Evolutionary conservation across 1,140 invertebrate genomes (phyloP).

Genomic region (Eriosoma lanigerum): DNA sequence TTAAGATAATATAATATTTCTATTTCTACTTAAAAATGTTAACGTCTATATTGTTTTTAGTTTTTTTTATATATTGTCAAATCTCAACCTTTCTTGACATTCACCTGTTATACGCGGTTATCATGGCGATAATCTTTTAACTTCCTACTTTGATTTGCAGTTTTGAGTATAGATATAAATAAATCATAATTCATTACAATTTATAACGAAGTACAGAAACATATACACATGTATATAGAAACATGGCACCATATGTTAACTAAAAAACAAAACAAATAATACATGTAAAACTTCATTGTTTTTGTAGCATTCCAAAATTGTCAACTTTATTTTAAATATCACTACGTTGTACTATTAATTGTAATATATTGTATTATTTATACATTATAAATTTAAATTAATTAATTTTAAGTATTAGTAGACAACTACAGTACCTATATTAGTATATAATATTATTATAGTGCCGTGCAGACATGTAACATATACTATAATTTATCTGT

Average conservation of each 20-base stretch:
- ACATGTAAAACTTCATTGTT: not conserved
- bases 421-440: too few relatives aligned
- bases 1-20: too few relatives aligned
- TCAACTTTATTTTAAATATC: not conserved
- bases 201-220: too few relatives aligned
- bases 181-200: not conserved
- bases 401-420: too few relatives aligned
- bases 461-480: too few relatives aligned
- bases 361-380: not conserved
- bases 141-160: not conserved
- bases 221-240: too few relatives aligned
- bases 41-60: too few relatives aligned
- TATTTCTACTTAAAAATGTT: too few relatives aligned
- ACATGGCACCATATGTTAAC: too few relatives aligned
- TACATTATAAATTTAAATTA: too few relatives aligned
- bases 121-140: not conserved
- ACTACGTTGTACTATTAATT: not conserved
- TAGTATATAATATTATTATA: not conserved
- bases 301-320: not conserved
- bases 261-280: not conserved
- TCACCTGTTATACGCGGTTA: slow-evolving; percentile 5
- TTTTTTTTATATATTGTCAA: not conserved
- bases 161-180: not conserved
- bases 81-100: slow-evolving; percentile 30
- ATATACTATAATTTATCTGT: too few relatives aligned